Evolutionary conservation across 2,113 vertebrate species (phyloP), one percentile per base, ranked within the genome.

Genomic region (Calidris pygmaea): DNA sequence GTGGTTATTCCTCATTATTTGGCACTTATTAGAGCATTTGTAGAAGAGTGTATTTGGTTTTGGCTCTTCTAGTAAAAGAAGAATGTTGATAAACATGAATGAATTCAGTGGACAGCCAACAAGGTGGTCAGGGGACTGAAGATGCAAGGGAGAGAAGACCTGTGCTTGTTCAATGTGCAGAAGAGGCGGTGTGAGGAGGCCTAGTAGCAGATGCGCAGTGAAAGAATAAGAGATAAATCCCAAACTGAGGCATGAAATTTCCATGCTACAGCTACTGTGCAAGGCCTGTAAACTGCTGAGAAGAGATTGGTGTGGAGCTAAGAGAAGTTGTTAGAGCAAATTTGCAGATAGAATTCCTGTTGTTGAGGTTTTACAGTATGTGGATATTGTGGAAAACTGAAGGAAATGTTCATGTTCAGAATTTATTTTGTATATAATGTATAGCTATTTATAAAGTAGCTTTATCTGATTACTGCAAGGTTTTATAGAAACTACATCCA

Each of bases 11-110:
- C 8, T 13, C 8, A 9, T 74, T 84, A 29, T 59, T 59, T 0
- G 0, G 6, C 45, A 45, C 16, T 43, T 76, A 2, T 7, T 80
- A 63, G 63, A 41, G 29, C 22, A 18, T 0, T 1, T 65, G 29
- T 79, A 43, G 27, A 92, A 58, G 41, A 32, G 15, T n/a, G 9
- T 58, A 22, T 53, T 32, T 74, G 18, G 43, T 75, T 94, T 91
- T 85, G 37, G 18, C 29, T 27, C 9, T 73, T 14, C 32, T 41
- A 20, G 8, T 24, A 14, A 37, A 71, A 39, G 35, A 30, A 47
- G 6, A 53, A 4, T 52, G 32, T 79, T 75, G 52, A 21, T 84
- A 67, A 91, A 60, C 20, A 67, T 55, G 32, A 47, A 22, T 43
- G 48, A 83, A 79, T 84, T 48, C 21, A 30, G 45, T 24, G 47